phyloP scores from a whole-genome alignment of 2,797 vertebrate genomes.

The Acridotheres tristis region DNA sequence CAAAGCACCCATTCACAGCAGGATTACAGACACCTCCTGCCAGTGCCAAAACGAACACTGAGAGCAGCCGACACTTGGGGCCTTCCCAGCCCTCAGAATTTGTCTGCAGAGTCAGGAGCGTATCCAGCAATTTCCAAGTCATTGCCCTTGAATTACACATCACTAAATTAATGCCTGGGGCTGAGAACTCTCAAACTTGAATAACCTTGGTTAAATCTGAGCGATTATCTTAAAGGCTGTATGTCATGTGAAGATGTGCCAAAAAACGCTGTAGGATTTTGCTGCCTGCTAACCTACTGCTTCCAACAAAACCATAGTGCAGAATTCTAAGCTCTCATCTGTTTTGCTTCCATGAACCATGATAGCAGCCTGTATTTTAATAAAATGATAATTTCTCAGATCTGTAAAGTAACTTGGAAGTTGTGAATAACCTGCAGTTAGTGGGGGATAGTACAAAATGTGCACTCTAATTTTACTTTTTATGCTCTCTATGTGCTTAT shows the following conservation, averaged over 20 bases:
- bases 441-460: neutral
- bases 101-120: neutral
- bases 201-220: neutral
- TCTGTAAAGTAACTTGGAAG: neutral
- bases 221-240: neutral
- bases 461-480: neutral
- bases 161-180: neutral
- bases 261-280: neutral
- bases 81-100: slow-evolving; percentile 30
- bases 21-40: neutral
- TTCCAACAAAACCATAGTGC: neutral
- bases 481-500: neutral
- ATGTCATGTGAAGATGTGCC: neutral
- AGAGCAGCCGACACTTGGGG: neutral
- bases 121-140: neutral
- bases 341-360: neutral
- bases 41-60: slow-evolving; percentile 1
- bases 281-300: neutral
- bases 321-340: neutral
- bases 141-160: neutral
- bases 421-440: neutral
- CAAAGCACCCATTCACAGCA: slow-evolving; percentile 48
- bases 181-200: neutral
- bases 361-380: neutral
- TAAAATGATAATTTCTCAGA: neutral